These are phyloP conservation scores for Yasuhikotakia modesta DNA, from an alignment of 2,797 vertebrate genomes.

Conservation along the genomic window DNA sequence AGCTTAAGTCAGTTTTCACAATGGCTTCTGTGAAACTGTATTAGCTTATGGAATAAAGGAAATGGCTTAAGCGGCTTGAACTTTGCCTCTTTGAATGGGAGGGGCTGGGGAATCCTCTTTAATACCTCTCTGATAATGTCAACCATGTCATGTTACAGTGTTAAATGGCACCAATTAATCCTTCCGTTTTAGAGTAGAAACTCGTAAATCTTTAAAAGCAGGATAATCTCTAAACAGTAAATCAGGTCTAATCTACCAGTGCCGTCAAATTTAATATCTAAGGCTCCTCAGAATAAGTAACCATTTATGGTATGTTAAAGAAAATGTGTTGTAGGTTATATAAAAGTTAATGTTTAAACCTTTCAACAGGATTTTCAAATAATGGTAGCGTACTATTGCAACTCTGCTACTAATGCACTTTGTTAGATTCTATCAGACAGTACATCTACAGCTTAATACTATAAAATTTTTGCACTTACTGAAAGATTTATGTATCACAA, in stretches of 20 bases:
- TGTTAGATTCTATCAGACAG: too few relatives aligned
- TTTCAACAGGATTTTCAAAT: too few relatives aligned
- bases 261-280: conserved; percentile 12
- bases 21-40: conserved; percentile 51
- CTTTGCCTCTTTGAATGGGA: conserved; percentile 54
- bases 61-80: conserved; percentile 55
- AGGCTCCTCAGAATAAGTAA: background rate
- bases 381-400: too few relatives aligned
- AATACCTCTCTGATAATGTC: conserved; percentile 57
- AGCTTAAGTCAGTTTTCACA: conserved; percentile 60
- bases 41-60: conserved; percentile 54
- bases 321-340: background rate
- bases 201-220: conserved; percentile 57
- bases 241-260: conserved; percentile 46
- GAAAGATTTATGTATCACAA: too few relatives aligned
- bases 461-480: too few relatives aligned
- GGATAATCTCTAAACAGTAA: conserved; percentile 56
- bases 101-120: conserved; percentile 52
- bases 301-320: background rate
- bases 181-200: conserved; percentile 57
- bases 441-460: too few relatives aligned
- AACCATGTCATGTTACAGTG: conserved; percentile 58
- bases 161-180: conserved; percentile 63
- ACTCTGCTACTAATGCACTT: too few relatives aligned
- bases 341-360: background rate